These are phyloP conservation scores for Nomada flava DNA, from an alignment of 2,888 invertebrate species.

Conservation along the genomic window DNA sequence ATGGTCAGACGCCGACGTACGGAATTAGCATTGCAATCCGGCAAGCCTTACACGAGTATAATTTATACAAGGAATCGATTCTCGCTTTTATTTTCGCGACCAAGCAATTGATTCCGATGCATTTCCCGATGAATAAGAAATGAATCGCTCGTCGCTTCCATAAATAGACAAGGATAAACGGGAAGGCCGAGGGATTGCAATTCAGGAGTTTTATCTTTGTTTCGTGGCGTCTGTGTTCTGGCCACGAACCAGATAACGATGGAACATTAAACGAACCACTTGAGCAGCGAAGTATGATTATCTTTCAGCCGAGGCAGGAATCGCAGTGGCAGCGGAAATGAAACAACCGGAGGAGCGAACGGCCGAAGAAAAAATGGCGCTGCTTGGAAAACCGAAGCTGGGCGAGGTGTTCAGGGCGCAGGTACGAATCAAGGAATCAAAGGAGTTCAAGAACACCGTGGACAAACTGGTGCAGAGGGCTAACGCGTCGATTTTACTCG, in stretches of 20 bases:
- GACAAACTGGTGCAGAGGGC: conserved; percentile 99
- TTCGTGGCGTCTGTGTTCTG: not conserved
- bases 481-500: conserved; percentile 96
- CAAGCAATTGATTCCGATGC: not conserved
- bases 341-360: conserved; percentile 89
- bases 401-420: conserved; percentile 95
- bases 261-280: conserved; percentile 12
- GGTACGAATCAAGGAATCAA: conserved; percentile 97
- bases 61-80: conserved; percentile 45
- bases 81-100: not conserved
- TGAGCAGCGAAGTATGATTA: conserved; percentile 51
- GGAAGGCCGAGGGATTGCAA: no score
- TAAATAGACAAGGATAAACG: no score
- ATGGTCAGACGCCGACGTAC: conserved; percentile 57
- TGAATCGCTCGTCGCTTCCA: no score
- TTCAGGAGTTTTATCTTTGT: not conserved
- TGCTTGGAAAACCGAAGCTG: conserved; percentile 95
- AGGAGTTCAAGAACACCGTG: conserved; percentile 99
- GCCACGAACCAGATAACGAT: not conserved
- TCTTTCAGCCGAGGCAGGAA: conserved; percentile 85
- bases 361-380: conserved; percentile 93
- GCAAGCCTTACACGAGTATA: conserved; percentile 20
- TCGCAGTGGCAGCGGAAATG: conserved; percentile 88
- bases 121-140: no score
- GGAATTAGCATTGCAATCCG: conserved; percentile 35